phyloP scores from a whole-genome alignment of 2,888 invertebrate species.

The Antheraea assamensis region DNA sequence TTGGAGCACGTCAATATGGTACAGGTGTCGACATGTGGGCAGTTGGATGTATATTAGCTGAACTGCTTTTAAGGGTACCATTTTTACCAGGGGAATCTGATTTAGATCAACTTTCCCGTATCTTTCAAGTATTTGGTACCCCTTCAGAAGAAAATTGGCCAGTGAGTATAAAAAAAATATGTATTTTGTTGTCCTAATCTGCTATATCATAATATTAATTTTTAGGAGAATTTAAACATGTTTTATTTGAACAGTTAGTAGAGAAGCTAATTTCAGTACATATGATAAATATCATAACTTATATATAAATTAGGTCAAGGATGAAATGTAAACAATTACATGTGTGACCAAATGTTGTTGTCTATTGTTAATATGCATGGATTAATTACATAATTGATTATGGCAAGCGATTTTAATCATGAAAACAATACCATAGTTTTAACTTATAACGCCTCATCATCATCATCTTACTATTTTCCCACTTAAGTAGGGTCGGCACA shows the following conservation, averaged over 20 bases:
- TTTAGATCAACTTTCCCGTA: constrained; percentile 96
- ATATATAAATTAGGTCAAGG: neutral
- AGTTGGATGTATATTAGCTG: constrained; percentile 98
- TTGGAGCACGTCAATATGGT: constrained; percentile 97
- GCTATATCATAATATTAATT: no score
- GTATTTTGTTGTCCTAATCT: neutral
- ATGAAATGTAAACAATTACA: neutral
- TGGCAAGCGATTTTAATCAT: no score
- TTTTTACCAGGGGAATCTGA: constrained; percentile 98
- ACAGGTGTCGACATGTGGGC: constrained; percentile 99
- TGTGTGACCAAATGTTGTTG: no score
- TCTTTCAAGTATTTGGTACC: constrained; percentile 97
- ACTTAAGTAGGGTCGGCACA: no score
- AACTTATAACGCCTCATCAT: neutral
- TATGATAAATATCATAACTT: neutral
- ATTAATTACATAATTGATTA: no score
- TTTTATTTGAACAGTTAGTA: no score
- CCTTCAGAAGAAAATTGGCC: constrained; percentile 97
- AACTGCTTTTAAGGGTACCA: constrained; percentile 94
- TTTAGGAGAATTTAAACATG: neutral
- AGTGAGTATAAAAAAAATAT: constrained; percentile 63
- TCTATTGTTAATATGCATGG: no score
- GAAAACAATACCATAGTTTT: neutral
- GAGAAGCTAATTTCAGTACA: neutral
- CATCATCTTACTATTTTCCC: no score